Evolutionary conservation across 2,113 vertebrate species (phyloP).

Genomic region (Nesospiza acunhae): DNA sequence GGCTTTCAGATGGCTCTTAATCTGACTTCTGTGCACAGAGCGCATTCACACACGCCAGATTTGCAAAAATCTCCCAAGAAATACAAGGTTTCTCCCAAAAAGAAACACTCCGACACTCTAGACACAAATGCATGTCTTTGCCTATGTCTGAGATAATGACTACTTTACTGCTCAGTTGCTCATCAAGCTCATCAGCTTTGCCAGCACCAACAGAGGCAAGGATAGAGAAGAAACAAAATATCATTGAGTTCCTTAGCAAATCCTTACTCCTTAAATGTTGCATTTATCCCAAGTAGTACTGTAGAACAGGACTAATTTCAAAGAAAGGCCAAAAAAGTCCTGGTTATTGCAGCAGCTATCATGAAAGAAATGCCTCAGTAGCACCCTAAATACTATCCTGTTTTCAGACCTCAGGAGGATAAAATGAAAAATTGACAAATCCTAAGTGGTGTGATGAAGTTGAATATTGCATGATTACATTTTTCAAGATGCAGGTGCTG

Average conservation of each 20-base stretch:
- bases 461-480: not conserved
- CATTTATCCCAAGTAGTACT: not conserved
- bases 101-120: not conserved
- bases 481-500: not conserved
- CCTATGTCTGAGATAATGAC: not conserved
- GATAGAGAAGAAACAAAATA: not conserved
- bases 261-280: not conserved
- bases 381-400: not conserved
- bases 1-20: not conserved
- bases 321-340: not conserved
- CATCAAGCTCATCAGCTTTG: not conserved
- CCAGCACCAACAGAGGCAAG: not conserved
- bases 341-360: not conserved
- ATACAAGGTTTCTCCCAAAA: not conserved
- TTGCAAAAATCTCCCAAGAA: not conserved
- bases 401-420: not conserved
- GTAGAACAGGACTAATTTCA: not conserved
- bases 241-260: not conserved
- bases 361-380: not conserved
- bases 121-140: not conserved
- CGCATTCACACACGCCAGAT: not conserved
- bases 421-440: not conserved
- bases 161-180: not conserved
- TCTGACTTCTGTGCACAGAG: not conserved
- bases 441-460: not conserved